Base-by-base conservation (phyloP, 2,797 vertebrate species). In the Macroramphosus scolopax region DNA sequence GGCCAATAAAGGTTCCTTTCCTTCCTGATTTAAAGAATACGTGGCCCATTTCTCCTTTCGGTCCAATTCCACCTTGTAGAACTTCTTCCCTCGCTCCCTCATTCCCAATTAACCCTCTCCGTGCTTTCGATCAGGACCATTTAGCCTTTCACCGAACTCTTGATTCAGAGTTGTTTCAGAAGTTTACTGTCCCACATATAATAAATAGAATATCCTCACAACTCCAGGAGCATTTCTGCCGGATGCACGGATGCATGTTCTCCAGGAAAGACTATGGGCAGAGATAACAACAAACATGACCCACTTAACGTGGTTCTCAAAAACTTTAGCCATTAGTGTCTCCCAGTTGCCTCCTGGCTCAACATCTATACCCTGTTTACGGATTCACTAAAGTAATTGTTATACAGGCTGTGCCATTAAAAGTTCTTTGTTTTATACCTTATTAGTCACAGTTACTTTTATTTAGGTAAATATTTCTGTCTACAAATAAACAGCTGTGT, bases 261-360 rank as follows among this genome's bases (percentile, higher is more conserved):
- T 54, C 12, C 17, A 10, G 17, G 31, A 16, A 31, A 10, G 28
- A 43, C 12, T 8, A 41, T 46, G 38, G n/a, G n/a, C n/a, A n/a
- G n/a, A n/a, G n/a, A n/a, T n/a, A n/a, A n/a, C n/a, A 14, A 47
- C 43, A 57, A 33, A 51, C 30, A 13, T 77, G 75, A 76, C 81
- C 81, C 45, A 80, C 35, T 81, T 82, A 2, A 1, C 31, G 13
- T 53, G 3, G 9, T 31, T 52, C 18, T 48, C 40, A 57, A 32
- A 57, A 73, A 75, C 60, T 54, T 66, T 51, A 18, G 60, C 50
- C 51, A 4, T 76, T 80, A 80, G 47, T 25, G 11, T 35, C 42
- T 41, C 49, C 7, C 10, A 16, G 57, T 22, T 36, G 22, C 22
- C 12, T 0, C 1, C 8, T 17, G 33, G 20, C 43, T 14, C n/a